phyloP scores from a whole-genome alignment of 1,140 invertebrate species.

The Helicorthomorpha holstii region DNA sequence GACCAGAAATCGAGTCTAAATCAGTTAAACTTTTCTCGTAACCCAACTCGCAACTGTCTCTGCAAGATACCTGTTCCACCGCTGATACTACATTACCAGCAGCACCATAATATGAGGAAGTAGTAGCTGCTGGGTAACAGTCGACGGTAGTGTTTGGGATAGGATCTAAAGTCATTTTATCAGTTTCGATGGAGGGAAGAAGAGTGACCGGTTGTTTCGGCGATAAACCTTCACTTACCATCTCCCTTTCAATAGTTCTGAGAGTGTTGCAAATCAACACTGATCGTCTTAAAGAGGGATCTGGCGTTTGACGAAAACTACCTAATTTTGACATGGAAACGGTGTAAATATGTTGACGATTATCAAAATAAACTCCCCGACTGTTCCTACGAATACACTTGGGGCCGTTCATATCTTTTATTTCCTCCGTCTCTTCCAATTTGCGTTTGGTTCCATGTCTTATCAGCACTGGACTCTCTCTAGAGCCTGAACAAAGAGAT shows the following conservation, averaged over 20 bases:
- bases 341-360: conserved; percentile 72
- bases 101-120: neutral
- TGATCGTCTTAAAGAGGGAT: conserved; percentile 74
- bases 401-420: no score
- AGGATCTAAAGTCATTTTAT: conserved; percentile 15
- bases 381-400: conserved; percentile 14
- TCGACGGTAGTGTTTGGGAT: conserved; percentile 13
- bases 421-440: neutral
- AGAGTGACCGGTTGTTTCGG: conserved; percentile 13
- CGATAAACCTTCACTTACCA: conserved; percentile 53
- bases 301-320: conserved; percentile 65
- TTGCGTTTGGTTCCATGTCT: conserved; percentile 1
- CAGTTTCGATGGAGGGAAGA: conserved; percentile 12
- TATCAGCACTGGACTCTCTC: neutral
- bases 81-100: neutral
- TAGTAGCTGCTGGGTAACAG: conserved; percentile 9
- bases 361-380: conserved; percentile 51
- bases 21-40: conserved; percentile 14
- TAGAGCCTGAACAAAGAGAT: neutral
- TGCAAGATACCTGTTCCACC: neutral
- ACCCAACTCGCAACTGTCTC: neutral
- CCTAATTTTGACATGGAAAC: conserved; percentile 84
- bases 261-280: conserved; percentile 89
- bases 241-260: conserved; percentile 72
- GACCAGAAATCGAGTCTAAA: conserved; percentile 12